These are phyloP conservation scores for Cervus canadensis DNA, from an alignment of 2,113 vertebrate species.

Conservation along the genomic window DNA sequence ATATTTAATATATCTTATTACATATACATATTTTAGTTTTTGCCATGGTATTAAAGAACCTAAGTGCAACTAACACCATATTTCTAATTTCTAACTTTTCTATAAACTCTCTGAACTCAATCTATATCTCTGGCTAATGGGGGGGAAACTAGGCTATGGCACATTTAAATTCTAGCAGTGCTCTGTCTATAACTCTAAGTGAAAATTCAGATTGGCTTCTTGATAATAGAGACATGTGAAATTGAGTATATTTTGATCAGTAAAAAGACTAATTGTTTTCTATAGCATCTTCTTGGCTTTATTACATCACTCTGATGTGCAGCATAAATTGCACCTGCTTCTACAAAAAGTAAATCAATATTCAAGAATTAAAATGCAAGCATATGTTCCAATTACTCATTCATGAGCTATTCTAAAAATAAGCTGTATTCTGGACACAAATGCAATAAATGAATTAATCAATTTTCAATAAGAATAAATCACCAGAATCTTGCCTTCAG, in stretches of 20 bases:
- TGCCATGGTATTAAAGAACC: not conserved
- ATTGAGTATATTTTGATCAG: slow-evolving; percentile 18
- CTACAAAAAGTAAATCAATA: slow-evolving; percentile 41
- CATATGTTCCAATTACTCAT: slow-evolving; percentile 31
- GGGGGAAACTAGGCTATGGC: not conserved
- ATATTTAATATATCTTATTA: not conserved
- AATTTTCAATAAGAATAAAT: slow-evolving; percentile 18
- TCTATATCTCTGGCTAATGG: not conserved
- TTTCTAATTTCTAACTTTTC: not conserved
- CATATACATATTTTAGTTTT: not conserved
- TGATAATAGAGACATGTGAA: not conserved
- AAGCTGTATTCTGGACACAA: not conserved
- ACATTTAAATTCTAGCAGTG: slow-evolving; percentile 12
- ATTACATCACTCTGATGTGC: not conserved
- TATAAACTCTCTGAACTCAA: not conserved
- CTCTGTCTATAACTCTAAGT: not conserved
- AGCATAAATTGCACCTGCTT: slow-evolving; percentile 1
- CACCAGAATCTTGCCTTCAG: not conserved
- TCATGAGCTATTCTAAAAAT: not conserved
- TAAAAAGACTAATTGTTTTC: not conserved
- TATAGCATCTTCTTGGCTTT: slow-evolving; percentile 18
- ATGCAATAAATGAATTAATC: not conserved
- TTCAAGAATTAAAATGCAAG: slow-evolving; percentile 33
- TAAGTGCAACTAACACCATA: not conserved
- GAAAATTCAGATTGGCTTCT: not conserved